Evolutionary conservation across 2,888 invertebrate species (phyloP).

Genomic region (Nephrotoma appendiculata): DNA sequence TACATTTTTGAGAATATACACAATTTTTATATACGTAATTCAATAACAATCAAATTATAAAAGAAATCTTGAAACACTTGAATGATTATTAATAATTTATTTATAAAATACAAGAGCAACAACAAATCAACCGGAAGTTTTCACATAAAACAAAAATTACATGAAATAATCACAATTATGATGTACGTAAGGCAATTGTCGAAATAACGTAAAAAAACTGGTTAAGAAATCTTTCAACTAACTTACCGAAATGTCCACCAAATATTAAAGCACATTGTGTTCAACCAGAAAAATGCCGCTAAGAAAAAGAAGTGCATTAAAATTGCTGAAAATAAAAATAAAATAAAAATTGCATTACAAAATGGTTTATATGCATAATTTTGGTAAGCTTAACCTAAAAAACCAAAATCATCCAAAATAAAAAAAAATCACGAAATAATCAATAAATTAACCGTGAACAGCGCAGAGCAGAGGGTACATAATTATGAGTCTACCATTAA

Average conservation of each 20-base stretch:
- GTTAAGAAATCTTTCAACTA: slow-evolving; percentile 10
- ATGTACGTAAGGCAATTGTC: not conserved
- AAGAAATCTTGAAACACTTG: slow-evolving; percentile 2
- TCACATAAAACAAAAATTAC: not conserved
- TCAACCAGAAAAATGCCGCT: slow-evolving; percentile 85
- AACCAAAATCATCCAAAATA: too few species aligned
- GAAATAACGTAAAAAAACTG: not conserved
- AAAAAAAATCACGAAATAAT: too few species aligned
- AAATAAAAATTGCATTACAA: not conserved
- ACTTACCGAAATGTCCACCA: slow-evolving; percentile 87
- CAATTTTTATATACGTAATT: not conserved
- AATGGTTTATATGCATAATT: not conserved
- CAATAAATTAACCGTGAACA: too few species aligned
- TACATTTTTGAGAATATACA: not conserved
- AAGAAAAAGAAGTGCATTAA: slow-evolving; percentile 78
- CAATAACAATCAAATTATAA: not conserved
- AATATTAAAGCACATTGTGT: slow-evolving; percentile 89
- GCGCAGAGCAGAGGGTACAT: too few species aligned
- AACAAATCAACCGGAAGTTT: not conserved
- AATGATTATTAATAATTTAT: not conserved
- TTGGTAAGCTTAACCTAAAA: too few species aligned
- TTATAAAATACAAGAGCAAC: not conserved
- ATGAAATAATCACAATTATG: not conserved
- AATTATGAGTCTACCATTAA: too few species aligned
- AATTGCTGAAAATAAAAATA: slow-evolving; percentile 43